Evolutionary conservation across 2,797 vertebrate species (phyloP).

Genomic region (Streptopelia turtur): DNA sequence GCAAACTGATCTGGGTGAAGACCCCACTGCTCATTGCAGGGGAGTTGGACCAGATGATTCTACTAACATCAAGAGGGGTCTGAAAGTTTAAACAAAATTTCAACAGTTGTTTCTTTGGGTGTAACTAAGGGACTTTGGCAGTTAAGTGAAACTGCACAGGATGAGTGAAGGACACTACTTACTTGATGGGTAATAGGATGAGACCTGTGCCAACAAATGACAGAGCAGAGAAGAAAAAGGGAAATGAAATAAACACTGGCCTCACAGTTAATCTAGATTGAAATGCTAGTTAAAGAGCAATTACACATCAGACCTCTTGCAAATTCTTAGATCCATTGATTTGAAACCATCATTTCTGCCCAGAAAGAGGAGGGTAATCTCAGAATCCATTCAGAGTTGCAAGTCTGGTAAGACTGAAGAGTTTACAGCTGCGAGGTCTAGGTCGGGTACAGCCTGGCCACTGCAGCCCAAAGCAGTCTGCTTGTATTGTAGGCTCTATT

Average conservation of each 20-base stretch:
- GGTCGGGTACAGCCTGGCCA: no score
- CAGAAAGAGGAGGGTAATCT: background rate
- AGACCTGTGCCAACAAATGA: background rate
- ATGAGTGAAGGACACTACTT: background rate
- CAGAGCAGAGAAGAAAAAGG: background rate
- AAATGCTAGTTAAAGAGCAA: background rate
- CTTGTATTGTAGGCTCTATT: background rate
- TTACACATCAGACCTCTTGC: background rate
- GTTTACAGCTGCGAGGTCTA: background rate
- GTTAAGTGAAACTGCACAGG: background rate
- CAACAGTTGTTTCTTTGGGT: background rate
- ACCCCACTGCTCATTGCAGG: no score
- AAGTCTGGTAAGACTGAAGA: background rate
- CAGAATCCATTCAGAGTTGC: background rate
- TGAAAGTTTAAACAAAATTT: background rate
- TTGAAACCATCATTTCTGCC: background rate
- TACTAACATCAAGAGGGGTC: background rate
- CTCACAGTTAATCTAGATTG: background rate
- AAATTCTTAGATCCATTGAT: background rate
- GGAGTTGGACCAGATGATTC: no score
- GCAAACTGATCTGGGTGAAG: no score
- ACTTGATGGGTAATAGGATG: background rate
- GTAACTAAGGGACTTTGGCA: background rate
- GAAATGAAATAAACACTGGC: background rate
- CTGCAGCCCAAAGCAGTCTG: background rate